These are phyloP conservation scores for Neodiprion lecontei DNA, from an alignment of 1,140 invertebrate species.

Conservation along the genomic window DNA sequence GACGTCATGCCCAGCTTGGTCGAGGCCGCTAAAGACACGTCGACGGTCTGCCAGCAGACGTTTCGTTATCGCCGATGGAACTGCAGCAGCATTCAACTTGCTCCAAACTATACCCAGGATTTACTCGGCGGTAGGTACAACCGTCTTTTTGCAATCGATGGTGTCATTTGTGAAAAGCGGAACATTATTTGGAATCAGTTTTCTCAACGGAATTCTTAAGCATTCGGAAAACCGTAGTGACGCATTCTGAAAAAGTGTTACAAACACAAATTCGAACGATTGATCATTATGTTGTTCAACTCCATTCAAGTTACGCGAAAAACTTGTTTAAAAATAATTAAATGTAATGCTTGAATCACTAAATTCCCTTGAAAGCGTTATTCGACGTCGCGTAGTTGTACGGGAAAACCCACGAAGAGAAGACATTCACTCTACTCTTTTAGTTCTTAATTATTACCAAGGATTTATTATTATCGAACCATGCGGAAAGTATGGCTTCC, in stretches of 20 bases:
- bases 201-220: not conserved
- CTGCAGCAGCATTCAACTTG: conserved; percentile 78
- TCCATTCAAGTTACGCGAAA: no score
- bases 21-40: conserved; percentile 72
- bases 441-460: not conserved
- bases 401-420: not conserved
- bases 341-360: no score
- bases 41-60: conserved; percentile 74
- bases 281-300: no score
- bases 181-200: conserved; percentile 17
- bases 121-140: conserved; percentile 72
- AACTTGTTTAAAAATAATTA: no score
- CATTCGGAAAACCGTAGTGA: no score
- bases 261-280: no score
- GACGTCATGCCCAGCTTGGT: conserved; percentile 79
- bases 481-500: not conserved
- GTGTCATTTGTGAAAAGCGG: conserved; percentile 26
- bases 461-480: conserved; percentile 1
- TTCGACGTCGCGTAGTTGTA: not conserved
- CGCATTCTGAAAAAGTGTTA: no score
- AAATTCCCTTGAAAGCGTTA: not conserved
- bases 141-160: conserved; percentile 11
- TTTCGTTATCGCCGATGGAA: conserved; percentile 83
- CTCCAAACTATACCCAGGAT: conserved; percentile 77
- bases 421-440: not conserved